Evolutionary conservation across 2,113 vertebrate species (phyloP).

Genomic region (Pelecanus crispus): DNA sequence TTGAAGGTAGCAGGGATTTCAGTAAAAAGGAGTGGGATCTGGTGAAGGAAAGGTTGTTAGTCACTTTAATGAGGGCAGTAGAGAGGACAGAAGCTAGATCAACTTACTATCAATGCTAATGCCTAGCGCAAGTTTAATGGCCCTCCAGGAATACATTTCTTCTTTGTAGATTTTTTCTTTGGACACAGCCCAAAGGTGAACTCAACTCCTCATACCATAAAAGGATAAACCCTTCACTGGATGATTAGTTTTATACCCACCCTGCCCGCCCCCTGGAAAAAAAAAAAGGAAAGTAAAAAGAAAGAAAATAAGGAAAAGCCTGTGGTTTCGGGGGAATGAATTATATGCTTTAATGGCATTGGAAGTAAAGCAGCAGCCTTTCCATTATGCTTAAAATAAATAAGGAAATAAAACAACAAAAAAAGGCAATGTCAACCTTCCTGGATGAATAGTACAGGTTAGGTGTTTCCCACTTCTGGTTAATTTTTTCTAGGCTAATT

Average conservation of each 20-base stretch:
- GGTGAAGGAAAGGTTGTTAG: neutral
- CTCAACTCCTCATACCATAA: neutral
- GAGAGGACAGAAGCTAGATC: conserved; percentile 26
- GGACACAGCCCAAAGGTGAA: conserved; percentile 31
- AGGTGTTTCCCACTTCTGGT: neutral
- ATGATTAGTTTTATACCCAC: neutral
- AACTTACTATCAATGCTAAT: neutral
- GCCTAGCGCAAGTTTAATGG: neutral
- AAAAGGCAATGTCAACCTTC: neutral
- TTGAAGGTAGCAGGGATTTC: neutral
- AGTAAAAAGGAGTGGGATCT: neutral
- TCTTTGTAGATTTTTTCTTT: neutral
- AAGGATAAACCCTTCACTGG: conserved; percentile 8
- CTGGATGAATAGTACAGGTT: neutral
- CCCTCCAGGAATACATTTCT: neutral
- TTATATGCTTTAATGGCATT: neutral
- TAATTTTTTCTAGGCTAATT: neutral
- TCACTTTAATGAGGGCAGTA: neutral
- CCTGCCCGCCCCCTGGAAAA: neutral
- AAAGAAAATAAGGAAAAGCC: neutral
- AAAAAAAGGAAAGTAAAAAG: neutral
- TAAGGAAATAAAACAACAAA: neutral
- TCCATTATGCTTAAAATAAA: neutral
- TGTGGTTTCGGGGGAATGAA: neutral
- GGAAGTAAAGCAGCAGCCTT: neutral